These are phyloP conservation scores for Erebia palarica DNA, from an alignment of 2,888 invertebrate genomes.

Conservation along the genomic window DNA sequence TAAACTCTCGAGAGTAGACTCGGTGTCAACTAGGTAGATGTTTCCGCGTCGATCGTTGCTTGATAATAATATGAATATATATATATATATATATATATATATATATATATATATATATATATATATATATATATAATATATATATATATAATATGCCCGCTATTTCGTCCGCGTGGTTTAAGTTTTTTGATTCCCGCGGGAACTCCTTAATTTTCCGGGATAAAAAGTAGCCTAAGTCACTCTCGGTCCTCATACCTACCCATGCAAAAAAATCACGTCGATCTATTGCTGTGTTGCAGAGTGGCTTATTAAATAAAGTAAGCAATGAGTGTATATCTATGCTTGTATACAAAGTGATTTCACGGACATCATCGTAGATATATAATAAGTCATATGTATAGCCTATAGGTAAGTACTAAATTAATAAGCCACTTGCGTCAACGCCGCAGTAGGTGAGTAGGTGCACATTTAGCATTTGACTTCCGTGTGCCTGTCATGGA, in stretches of 20 bases:
- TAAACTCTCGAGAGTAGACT: slow-evolving; percentile 48
- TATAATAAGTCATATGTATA: not conserved
- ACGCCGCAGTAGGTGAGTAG: slow-evolving; percentile 17
- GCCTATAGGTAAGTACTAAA: not conserved
- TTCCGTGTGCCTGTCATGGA: slow-evolving; percentile 33
- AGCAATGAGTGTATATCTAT: too few species aligned
- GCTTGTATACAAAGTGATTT: not conserved
- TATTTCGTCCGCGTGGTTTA: too few species aligned
- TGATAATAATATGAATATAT: not conserved
- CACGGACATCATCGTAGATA: not conserved
- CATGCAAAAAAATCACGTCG: too few species aligned
- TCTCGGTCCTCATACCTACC: too few species aligned
- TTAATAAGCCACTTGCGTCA: slow-evolving; percentile 22
- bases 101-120: not conserved
- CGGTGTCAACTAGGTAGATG: slow-evolving; percentile 32
- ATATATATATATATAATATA: not conserved
- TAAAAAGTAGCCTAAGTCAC: too few species aligned
- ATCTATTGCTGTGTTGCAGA: too few species aligned
- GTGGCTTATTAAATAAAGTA: too few species aligned
- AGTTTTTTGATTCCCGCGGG: too few species aligned
- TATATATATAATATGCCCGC: too few species aligned
- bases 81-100: not conserved
- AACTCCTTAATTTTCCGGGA: too few species aligned
- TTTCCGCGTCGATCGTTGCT: slow-evolving; percentile 30
- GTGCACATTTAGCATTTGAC: slow-evolving; percentile 30